Conservation (phyloP, 2,888 invertebrate genomes). For the Esperia sulphurella region DNA sequence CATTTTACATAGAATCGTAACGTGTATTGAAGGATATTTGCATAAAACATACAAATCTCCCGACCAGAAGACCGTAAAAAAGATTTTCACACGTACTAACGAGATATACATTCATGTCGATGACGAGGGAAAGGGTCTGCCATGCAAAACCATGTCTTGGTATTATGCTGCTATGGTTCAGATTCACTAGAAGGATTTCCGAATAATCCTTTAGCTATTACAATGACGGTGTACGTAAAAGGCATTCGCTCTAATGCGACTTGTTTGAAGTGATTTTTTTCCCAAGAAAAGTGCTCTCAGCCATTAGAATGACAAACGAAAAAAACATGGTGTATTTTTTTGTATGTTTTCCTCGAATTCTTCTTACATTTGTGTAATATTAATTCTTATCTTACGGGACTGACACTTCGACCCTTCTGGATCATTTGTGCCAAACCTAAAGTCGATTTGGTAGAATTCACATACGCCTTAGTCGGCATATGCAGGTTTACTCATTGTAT, state of each 20-base stretch:
- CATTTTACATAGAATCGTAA: no score
- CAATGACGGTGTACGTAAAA: conserved; percentile 33
- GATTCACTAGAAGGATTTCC: conserved; percentile 7
- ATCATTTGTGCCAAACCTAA: no score
- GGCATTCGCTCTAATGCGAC: conserved; percentile 37
- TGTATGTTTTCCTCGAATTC: no score
- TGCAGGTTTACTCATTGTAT: no score
- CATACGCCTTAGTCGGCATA: no score
- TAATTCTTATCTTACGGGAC: no score
- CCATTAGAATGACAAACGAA: conserved; percentile 5
- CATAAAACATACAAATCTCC: not conserved
- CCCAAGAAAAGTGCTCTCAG: conserved; percentile 18
- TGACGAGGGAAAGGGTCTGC: not conserved
- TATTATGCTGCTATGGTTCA: conserved; percentile 5
- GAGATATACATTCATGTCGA: conserved; percentile 6
- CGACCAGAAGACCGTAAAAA: conserved; percentile 5
- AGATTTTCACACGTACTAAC: conserved; percentile 14
- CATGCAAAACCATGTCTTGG: not conserved
- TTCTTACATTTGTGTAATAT: no score
- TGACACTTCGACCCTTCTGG: no score
- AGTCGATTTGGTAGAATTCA: no score
- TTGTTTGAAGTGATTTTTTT: conserved; percentile 42
- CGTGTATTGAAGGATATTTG: not conserved
- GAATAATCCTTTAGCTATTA: conserved; percentile 36
- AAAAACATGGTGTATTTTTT: not conserved